phyloP scores from a whole-genome alignment of 2,888 invertebrate genomes.

The Dilophus febrilis region DNA sequence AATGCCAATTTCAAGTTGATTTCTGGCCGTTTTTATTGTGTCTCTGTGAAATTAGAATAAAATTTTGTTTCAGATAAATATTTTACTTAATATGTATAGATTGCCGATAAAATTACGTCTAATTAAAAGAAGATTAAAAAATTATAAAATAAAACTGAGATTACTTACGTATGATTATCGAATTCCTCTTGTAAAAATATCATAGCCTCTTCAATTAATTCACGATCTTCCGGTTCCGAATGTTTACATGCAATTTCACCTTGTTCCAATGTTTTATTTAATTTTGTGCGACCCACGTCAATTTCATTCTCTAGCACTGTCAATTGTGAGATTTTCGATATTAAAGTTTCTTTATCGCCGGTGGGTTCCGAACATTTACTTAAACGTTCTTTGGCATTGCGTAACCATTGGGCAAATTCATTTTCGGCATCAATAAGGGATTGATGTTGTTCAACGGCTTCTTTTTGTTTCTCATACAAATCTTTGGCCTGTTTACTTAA shows the following conservation, averaged over 20 bases:
- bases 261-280: conserved; percentile 65
- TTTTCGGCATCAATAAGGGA: conserved; percentile 82
- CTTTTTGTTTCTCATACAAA: conserved; percentile 73
- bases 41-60: conserved; percentile 38
- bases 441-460: conserved; percentile 80
- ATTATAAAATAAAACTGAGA: not conserved
- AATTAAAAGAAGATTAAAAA: conserved; percentile 13
- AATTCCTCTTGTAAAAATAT: conserved; percentile 81
- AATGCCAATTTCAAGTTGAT: conserved; percentile 68
- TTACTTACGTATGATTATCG: conserved; percentile 58
- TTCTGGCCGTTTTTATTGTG: conserved; percentile 60
- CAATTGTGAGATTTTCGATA: conserved; percentile 69
- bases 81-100: conserved; percentile 1
- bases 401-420: conserved; percentile 84
- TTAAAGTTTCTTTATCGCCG: conserved; percentile 76
- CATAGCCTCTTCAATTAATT: conserved; percentile 83
- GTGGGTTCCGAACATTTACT: conserved; percentile 86
- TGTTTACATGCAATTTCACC: conserved; percentile 74
- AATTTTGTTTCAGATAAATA: conserved; percentile 1
- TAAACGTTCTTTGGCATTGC: conserved; percentile 75
- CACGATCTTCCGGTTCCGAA: conserved; percentile 71
- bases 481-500: conserved; percentile 82
- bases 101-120: too few species aligned
- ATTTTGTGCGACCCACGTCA: conserved; percentile 64
- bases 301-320: conserved; percentile 72